Base-by-base conservation (phyloP, 2,113 vertebrate genomes). In the Peromyscus polionotus region DNA sequence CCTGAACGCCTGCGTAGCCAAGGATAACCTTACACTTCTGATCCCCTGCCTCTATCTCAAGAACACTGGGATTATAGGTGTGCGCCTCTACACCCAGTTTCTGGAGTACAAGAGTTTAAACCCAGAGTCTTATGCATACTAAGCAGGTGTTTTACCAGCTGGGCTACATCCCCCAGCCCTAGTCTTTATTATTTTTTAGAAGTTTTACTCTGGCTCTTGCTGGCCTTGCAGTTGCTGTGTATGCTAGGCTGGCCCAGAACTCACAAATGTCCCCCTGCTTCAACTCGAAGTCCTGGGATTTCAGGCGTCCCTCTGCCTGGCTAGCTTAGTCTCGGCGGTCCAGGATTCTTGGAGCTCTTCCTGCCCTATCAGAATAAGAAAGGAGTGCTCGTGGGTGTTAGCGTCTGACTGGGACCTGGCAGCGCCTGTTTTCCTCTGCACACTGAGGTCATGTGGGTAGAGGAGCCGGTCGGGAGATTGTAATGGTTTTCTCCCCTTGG, bases 401-500 rank as follows among this genome's bases (percentile, higher is more conserved):
- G 19, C 19, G 1, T 70, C 48, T 33, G 61, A 36, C 61, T 8
- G 1, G 72, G 72, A 65, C 17, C 54, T 67, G 68, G 77, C 7
- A 22, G 2, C 42, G 1, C 80, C 31, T 68, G 48, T 59, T 83
- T 93, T 51, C 48, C 5, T 20, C 17, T 51, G 54, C 57, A 61
- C 51, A 8, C 63, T 92, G 14, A 51, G 79, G 83, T 65, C 13
- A 13, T 48, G 79, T 57, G n/a, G 2, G 33, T 51, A n/a, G 20
- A 67, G 33, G 39, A 81, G 45, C 42, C 90, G 17, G 87, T 91
- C 24, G n/a, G 36, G 92, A 93, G 51, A 84, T 88, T 51, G 36
- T 16, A 0, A 61, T 33, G 70, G 81, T 51, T 96, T 57, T 89
- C 39, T 70, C 96, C 96, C 77, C 97, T 28, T 96, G 80, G 39